These are phyloP conservation scores for Lacerta viridis DNA, from an alignment of 2,797 vertebrate species.

Conservation along the genomic window DNA sequence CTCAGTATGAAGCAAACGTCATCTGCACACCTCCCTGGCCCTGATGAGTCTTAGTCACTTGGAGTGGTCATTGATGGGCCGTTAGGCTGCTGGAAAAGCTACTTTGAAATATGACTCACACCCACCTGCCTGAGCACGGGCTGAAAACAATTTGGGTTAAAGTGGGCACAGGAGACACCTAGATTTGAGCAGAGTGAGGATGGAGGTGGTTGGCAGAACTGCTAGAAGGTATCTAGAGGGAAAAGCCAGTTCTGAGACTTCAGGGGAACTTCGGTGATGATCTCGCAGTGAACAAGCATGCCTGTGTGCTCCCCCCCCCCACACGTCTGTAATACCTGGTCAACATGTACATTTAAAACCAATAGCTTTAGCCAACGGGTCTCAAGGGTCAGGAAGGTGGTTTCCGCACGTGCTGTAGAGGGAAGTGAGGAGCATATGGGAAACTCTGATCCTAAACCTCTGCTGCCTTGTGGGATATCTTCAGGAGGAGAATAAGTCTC, in stretches of 20 bases:
- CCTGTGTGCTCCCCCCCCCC: neutral
- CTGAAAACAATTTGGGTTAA: neutral
- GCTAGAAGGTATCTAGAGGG: neutral
- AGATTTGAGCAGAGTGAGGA: neutral
- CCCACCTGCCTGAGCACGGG: neutral
- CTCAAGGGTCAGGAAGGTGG: too few species aligned
- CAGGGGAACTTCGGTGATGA: too few species aligned
- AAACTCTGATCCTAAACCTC: too few species aligned
- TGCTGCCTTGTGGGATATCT: too few species aligned
- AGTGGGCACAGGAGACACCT: neutral
- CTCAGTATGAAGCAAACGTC: neutral
- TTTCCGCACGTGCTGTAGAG: too few species aligned
- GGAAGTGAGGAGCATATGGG: too few species aligned
- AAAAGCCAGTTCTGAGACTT: neutral
- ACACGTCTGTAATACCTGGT: neutral
- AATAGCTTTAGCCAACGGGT: too few species aligned
- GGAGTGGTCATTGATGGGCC: neutral
- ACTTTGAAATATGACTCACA: slow-evolving; percentile 21
- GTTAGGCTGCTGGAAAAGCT: slow-evolving; percentile 5
- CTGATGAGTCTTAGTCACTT: neutral
- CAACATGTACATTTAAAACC: neutral
- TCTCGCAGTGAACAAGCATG: neutral
- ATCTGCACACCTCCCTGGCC: neutral
- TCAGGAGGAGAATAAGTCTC: too few species aligned
- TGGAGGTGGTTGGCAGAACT: neutral